Evolutionary conservation across 2,888 invertebrate species (phyloP), one percentile per base, ranked within the genome.

Genomic region (Nyleta sp.): DNA sequence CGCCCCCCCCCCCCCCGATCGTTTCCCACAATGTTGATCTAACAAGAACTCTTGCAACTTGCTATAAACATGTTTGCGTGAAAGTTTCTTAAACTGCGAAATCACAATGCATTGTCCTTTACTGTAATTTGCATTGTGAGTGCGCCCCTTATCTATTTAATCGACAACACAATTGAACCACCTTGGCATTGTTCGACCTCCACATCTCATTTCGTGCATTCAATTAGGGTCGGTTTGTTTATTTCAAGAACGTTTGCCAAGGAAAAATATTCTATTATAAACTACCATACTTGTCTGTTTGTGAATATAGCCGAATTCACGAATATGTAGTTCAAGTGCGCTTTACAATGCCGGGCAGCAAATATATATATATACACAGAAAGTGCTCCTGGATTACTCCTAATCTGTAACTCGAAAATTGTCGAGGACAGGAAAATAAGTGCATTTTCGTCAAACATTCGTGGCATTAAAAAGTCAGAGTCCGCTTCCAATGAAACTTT

Each of bases 101-200:
- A 62, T 62, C 24, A 62, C 48, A 62, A 50, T 50, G 28, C 62
- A 38, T 40, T 18, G 40, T 38, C 22, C 35, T 35, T 22, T 33
- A 22, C 22, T 65, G 11, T 52, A 65, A 65, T 64, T 64, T 64
- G n/a, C 50, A 64, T 64, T 50, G 40, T 40, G 35, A 50, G 40
- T 50, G 38, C 24, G 31, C 33, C 53, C 24, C 33, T 53, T 46
- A 55, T 55, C 53, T 55, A 44, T 67, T 55, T 67, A 67, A 55
- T 52, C 67, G 46, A 55, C 67, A 46, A 67, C 44, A 67, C 53
- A 67, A 67, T 67, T 55, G 55, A 67, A 55, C 53, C 11, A n/a
- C 42, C 42, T 40, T 53, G 24, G 7, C 31, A 53, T 65, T 55
- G 46, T 48, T 52, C 64, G 20, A 42, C 28, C 22, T 28, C 52